These are phyloP conservation scores for Temnopleurus reevesii DNA, from an alignment of 53 echinoderm and acorn worm species.

Conservation along the genomic window DNA sequence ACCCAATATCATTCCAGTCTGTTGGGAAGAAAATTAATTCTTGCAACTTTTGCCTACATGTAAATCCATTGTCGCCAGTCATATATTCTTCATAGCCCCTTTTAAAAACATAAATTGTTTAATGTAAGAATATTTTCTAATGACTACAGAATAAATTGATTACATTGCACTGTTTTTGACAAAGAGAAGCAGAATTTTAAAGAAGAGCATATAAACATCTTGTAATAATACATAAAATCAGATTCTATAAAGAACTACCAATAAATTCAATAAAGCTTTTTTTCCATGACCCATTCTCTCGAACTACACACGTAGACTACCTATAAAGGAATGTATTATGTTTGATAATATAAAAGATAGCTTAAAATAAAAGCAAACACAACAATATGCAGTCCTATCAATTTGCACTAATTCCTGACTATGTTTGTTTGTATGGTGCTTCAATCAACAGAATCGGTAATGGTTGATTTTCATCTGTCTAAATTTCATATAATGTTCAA, in stretches of 20 bases:
- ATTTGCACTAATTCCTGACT: no score
- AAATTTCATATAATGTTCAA: no score
- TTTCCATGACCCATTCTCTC: background rate
- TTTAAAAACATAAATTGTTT: background rate
- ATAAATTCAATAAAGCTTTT: background rate
- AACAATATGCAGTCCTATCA: no score
- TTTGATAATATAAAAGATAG: background rate
- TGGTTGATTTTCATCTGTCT: no score
- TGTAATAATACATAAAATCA: background rate
- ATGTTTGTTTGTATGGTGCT: no score
- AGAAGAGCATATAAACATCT: background rate
- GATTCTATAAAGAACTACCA: background rate
- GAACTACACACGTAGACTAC: background rate
- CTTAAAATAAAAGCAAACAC: background rate
- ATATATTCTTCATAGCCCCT: no score
- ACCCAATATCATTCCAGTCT: no score
- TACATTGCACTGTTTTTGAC: constrained; percentile 55
- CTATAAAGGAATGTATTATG: constrained; percentile 31
- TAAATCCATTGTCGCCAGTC: no score
- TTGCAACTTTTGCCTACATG: no score
- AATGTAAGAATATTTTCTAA: background rate
- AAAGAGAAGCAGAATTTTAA: background rate
- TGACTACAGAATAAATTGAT: constrained; percentile 38
- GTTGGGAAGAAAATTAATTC: no score
- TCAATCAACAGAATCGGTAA: no score